phyloP scores from a whole-genome alignment of 2,888 invertebrate genomes.

The Nemotelus nigrinus region DNA sequence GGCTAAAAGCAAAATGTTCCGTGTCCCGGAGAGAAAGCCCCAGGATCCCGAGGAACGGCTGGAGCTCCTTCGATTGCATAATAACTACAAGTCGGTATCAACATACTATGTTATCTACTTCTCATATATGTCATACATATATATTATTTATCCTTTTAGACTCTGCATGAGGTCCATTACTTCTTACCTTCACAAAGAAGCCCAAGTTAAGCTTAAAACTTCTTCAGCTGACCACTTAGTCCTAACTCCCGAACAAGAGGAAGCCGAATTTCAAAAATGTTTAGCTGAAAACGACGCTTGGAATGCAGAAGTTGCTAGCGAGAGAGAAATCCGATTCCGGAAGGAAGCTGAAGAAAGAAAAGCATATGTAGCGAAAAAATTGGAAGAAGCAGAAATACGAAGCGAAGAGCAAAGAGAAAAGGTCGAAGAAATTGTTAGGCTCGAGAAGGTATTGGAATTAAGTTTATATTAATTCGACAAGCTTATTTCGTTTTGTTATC shows the following conservation, averaged over 20 bases:
- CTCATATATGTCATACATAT: conserved; percentile 8
- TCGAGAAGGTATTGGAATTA: conserved; percentile 63
- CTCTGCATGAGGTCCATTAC: conserved; percentile 68
- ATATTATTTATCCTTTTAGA: conserved; percentile 54
- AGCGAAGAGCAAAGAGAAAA: conserved; percentile 62
- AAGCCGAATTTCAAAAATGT: conserved; percentile 73
- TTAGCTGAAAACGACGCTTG: conserved; percentile 74
- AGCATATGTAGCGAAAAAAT: conserved; percentile 65
- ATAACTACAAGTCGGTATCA: conserved; percentile 71
- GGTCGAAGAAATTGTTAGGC: conserved; percentile 67
- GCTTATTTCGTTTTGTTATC: conserved; percentile 46
- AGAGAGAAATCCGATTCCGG: conserved; percentile 70
- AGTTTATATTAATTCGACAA: background rate
- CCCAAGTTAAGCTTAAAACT: conserved; percentile 66
- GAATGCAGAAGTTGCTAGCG: conserved; percentile 72
- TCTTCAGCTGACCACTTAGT: conserved; percentile 69
- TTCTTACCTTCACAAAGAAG: conserved; percentile 68
- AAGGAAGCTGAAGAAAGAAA: conserved; percentile 66
- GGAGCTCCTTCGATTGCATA: conserved; percentile 75
- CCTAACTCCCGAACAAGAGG: conserved; percentile 68
- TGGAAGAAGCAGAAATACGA: conserved; percentile 63
- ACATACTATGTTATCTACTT: conserved; percentile 2
- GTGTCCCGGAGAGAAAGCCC: conserved; percentile 71
- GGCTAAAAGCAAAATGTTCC: conserved; percentile 82
- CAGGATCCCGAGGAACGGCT: conserved; percentile 71